These are phyloP conservation scores for Electrona antarctica DNA, from an alignment of 2,113 vertebrate species.

Conservation along the genomic window DNA sequence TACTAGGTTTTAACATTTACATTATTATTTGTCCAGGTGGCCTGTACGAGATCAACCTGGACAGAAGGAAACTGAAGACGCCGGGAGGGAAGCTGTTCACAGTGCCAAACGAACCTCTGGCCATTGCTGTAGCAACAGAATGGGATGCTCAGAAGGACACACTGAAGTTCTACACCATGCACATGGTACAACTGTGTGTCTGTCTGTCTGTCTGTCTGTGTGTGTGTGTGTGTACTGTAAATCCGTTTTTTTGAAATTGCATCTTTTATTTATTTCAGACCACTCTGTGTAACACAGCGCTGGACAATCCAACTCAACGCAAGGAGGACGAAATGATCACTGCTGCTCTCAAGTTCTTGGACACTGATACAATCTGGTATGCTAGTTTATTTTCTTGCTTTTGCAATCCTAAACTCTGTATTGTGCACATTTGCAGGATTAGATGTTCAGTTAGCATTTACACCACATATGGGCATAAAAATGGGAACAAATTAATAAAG, in stretches of 20 bases:
- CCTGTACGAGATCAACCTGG: slow-evolving; percentile 93
- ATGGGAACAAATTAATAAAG: no score
- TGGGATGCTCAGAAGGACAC: slow-evolving; percentile 94
- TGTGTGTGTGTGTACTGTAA: no score
- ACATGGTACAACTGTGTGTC: slow-evolving; percentile 80
- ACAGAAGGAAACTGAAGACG: slow-evolving; percentile 92
- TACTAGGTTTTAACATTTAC: not conserved
- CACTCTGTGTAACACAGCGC: slow-evolving; percentile 92
- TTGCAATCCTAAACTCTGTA: not conserved
- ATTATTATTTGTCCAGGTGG: slow-evolving; percentile 73
- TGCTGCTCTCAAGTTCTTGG: slow-evolving; percentile 91
- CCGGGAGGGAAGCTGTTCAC: slow-evolving; percentile 93
- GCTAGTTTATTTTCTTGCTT: not conserved
- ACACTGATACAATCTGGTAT: slow-evolving; percentile 96
- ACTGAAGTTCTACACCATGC: slow-evolving; percentile 95
- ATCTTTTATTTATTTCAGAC: slow-evolving; percentile 77
- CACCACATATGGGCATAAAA: no score
- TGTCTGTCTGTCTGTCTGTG: no score
- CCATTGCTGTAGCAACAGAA: slow-evolving; percentile 92
- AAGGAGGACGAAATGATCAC: slow-evolving; percentile 86
- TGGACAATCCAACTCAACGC: slow-evolving; percentile 93
- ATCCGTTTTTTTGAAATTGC: not conserved
- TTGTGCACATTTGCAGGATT: not conserved
- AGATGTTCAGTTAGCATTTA: no score
- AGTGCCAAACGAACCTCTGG: slow-evolving; percentile 90